phyloP scores from a whole-genome alignment of 2,113 vertebrate genomes.

The Scytalopus superciliaris region DNA sequence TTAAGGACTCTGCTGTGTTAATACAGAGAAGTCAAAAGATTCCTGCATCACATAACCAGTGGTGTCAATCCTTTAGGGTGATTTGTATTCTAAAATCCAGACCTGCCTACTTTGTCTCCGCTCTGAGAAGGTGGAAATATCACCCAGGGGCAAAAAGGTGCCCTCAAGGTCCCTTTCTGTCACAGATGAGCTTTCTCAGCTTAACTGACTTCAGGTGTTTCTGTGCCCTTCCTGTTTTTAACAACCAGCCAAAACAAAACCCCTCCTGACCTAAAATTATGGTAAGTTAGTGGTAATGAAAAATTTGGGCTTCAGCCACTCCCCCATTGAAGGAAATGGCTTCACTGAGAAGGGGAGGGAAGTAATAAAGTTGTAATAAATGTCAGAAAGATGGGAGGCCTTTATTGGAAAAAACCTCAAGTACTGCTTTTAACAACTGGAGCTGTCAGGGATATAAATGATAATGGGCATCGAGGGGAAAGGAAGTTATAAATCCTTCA shows the following conservation, averaged over 20 bases:
- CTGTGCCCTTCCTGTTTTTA: background rate
- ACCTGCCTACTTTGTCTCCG: background rate
- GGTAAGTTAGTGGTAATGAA: constrained; percentile 13
- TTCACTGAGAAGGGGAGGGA: background rate
- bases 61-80: background rate
- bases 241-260: background rate
- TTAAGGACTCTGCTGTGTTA: background rate
- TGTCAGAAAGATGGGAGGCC: constrained; percentile 34
- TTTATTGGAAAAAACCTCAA: constrained; percentile 31
- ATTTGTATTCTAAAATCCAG: background rate
- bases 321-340: background rate
- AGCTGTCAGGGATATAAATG: constrained; percentile 41
- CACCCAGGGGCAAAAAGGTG: background rate
- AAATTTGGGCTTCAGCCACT: constrained; percentile 20
- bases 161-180: background rate
- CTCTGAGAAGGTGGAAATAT: background rate
- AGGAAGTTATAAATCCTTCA: constrained; percentile 37
- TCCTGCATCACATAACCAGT: background rate
- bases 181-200: background rate
- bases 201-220: background rate
- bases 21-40: background rate
- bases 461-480: constrained; percentile 37
- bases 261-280: constrained; percentile 14
- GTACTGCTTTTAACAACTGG: constrained; percentile 27
- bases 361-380: constrained; percentile 64